Percentiles rank a stretch among this genome's conserved stretches.
Conservation (phyloP, 1,140 invertebrate species). For the Atta cephalotes region DNA sequence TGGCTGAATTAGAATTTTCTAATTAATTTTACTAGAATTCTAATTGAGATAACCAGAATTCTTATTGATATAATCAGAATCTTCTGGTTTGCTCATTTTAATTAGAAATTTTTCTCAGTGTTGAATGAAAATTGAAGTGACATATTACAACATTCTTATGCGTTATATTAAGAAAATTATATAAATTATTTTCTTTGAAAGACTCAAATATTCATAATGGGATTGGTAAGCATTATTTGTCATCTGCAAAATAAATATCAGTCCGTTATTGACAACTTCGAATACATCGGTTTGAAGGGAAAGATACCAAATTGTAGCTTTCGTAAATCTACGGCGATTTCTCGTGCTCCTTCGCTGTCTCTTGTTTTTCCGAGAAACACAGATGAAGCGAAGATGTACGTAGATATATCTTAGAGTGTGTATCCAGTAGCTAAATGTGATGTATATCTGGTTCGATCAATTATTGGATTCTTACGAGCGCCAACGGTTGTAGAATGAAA, state of each 20-base stretch:
- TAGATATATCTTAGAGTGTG: background rate
- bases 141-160: background rate
- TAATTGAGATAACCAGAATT: too few species aligned
- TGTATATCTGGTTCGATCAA: slow-evolving; percentile 61
- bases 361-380: slow-evolving; percentile 39
- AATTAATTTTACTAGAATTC: too few species aligned
- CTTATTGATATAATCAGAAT: too few species aligned
- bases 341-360: slow-evolving; percentile 14
- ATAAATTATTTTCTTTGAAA: slow-evolving; percentile 1
- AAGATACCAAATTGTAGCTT: slow-evolving; percentile 9
- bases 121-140: background rate
- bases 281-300: slow-evolving; percentile 31
- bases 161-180: slow-evolving; percentile 9
- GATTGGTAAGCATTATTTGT: slow-evolving; percentile 24
- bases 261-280: slow-evolving; percentile 9
- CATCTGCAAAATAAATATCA: slow-evolving; percentile 37
- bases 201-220: slow-evolving; percentile 39
- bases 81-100: too few species aligned
- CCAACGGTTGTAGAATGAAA: slow-evolving; percentile 55
- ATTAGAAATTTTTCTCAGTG: too few species aligned
- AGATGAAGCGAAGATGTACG: background rate
- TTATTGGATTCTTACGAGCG: slow-evolving; percentile 56
- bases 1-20: too few species aligned
- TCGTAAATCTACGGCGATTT: slow-evolving; percentile 50
- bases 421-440: slow-evolving; percentile 43